A percentile compares a stretch with the other conserved stretches of the same genome.
Conservation (phyloP, 1,140 invertebrate genomes). For the Apis mellifera region Amel_HAv3.1 CM009939.2:8673501-8674000, state of each 20-base stretch:
- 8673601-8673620: constrained; percentile 10
- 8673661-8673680: constrained; percentile 29
- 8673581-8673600: background rate
- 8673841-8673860: background rate
- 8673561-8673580: background rate
- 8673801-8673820: constrained; percentile 22
- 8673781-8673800: constrained; percentile 50
- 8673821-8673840: constrained; percentile 33
- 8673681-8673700: constrained; percentile 23
- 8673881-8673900: constrained; percentile 42
- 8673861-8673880: constrained; percentile 39
- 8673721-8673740: background rate
- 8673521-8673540: no score
- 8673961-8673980: constrained; percentile 41
- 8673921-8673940: constrained; percentile 7
- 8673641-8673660: constrained; percentile 17
- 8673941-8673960: constrained; percentile 26
- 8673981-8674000: constrained; percentile 10
- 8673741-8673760: no score
- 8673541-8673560: background rate
- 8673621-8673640: constrained; percentile 16
- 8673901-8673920: constrained; percentile 6
- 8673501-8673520: background rate
- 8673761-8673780: constrained; percentile 11
- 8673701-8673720: constrained; percentile 61